Conservation (phyloP, 2,113 vertebrate genomes). For the Paralichthys olivaceus region DNA sequence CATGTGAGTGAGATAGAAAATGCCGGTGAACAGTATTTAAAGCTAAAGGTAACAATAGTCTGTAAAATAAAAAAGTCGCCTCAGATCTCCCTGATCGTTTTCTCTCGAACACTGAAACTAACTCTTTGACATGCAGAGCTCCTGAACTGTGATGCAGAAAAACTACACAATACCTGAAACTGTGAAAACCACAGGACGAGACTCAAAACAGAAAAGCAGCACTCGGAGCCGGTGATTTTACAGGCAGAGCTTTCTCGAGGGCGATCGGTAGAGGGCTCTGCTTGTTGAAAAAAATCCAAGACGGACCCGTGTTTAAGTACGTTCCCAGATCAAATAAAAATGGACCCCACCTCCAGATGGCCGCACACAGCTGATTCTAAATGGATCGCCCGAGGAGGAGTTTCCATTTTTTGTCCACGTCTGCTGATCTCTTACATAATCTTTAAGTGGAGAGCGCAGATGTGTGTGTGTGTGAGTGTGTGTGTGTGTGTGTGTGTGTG, state of each 20-base stretch:
- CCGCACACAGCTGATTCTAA: not conserved
- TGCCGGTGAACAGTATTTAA: constrained; percentile 44
- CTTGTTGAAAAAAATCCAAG: constrained; percentile 32
- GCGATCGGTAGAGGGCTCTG: constrained; percentile 10
- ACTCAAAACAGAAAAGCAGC: constrained; percentile 55
- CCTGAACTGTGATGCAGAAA: constrained; percentile 37
- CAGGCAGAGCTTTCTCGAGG: constrained; percentile 30
- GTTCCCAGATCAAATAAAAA: not conserved
- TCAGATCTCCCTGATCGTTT: constrained; percentile 60
- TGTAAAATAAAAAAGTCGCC: constrained; percentile 5
- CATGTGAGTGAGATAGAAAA: constrained; percentile 28
- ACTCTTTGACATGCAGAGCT: constrained; percentile 48
- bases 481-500: constrained; percentile 37
- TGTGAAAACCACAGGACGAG: constrained; percentile 50
- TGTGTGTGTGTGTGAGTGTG: constrained; percentile 38
- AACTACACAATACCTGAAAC: constrained; percentile 54
- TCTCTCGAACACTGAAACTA: constrained; percentile 25
- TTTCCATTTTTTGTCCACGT: not conserved
- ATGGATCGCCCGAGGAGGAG: not conserved
- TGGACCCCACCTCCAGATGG: constrained; percentile 2
- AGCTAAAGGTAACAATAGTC: constrained; percentile 55
- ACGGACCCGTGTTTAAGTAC: constrained; percentile 25
- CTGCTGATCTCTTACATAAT: constrained; percentile 45
- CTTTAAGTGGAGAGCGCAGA: constrained; percentile 41
- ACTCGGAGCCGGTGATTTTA: constrained; percentile 47